Percentiles rank a stretch among this genome's conserved stretches.
Evolutionary conservation across 2,797 vertebrate genomes (phyloP).

Genomic region (Enteromius anoplus): DNA sequence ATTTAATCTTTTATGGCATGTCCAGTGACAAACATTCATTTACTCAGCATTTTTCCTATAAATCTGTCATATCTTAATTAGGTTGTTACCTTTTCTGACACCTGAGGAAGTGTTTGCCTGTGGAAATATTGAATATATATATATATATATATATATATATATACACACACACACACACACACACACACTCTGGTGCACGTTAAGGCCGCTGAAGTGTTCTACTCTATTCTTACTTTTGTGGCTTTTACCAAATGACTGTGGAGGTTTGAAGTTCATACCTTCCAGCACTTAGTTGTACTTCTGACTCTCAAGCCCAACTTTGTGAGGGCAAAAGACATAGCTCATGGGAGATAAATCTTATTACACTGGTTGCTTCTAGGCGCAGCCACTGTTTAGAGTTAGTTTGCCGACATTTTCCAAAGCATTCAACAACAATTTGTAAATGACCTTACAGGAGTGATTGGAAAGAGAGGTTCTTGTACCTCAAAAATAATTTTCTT

Average conservation of each 20-base stretch:
- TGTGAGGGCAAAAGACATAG: conserved; percentile 50
- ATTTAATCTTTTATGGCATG: too few relatives aligned
- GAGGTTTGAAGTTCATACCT: conserved; percentile 28
- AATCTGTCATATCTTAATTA: conserved; percentile 26
- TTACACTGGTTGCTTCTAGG: conserved; percentile 49
- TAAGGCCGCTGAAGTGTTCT: conserved; percentile 7
- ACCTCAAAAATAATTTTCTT: not conserved
- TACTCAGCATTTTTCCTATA: not conserved
- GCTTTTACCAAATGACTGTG: conserved; percentile 33
- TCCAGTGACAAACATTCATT: not conserved
- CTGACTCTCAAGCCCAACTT: conserved; percentile 52
- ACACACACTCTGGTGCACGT: not conserved
- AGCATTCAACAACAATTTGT: conserved; percentile 2
- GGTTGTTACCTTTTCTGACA: conserved; percentile 18
- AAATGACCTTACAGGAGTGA: not conserved
- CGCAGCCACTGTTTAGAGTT: conserved; percentile 48
- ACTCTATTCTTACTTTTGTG: conserved; percentile 34
- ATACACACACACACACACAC: too few relatives aligned
- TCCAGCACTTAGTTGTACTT: conserved; percentile 28
- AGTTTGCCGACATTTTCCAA: conserved; percentile 41
- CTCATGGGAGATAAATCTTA: conserved; percentile 57
- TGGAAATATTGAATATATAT: not conserved
- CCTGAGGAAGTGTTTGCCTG: not conserved
- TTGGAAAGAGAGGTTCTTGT: not conserved
- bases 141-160: not conserved